These are phyloP conservation scores for Drosophila formosana DNA, from an alignment of 2,888 invertebrate genomes.

Conservation along the genomic window DNA sequence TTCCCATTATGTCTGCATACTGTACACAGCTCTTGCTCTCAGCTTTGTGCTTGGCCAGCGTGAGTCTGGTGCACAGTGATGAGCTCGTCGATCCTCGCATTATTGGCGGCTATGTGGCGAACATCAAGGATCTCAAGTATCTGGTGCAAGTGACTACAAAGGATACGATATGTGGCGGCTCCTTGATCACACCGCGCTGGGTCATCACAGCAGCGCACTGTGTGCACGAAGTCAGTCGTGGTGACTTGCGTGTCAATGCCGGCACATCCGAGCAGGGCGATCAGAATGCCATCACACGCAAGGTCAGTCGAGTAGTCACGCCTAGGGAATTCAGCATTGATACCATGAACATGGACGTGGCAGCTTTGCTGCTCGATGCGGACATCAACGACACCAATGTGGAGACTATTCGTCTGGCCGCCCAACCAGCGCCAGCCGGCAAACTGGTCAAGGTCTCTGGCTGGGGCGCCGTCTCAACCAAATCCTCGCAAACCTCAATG, in stretches of 20 bases:
- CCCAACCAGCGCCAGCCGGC: conserved; percentile 50
- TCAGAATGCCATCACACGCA: conserved; percentile 28
- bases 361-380: conserved; percentile 60
- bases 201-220: conserved; percentile 78
- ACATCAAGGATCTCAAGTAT: conserved; percentile 58
- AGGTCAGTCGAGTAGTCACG: conserved; percentile 40
- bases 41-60: conserved; percentile 16
- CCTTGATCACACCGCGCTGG: conserved; percentile 64
- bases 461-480: conserved; percentile 58
- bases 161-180: conserved; percentile 51
- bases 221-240: conserved; percentile 31
- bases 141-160: conserved; percentile 59
- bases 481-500: conserved; percentile 45
- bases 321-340: conserved; percentile 56
- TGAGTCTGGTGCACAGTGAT: not conserved
- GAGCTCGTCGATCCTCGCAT: conserved; percentile 54
- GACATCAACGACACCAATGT: conserved; percentile 63
- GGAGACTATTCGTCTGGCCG: conserved; percentile 63
- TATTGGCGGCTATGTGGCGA: conserved; percentile 54
- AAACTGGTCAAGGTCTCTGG: conserved; percentile 61
- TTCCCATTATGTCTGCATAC: conserved; percentile 38
- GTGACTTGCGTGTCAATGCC: conserved; percentile 52
- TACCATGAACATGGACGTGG: conserved; percentile 72
- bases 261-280: conserved; percentile 57
- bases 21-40: conserved; percentile 9